Evolutionary conservation across 2,797 vertebrate species (phyloP).

Genomic region (Thamnophis elegans): DNA sequence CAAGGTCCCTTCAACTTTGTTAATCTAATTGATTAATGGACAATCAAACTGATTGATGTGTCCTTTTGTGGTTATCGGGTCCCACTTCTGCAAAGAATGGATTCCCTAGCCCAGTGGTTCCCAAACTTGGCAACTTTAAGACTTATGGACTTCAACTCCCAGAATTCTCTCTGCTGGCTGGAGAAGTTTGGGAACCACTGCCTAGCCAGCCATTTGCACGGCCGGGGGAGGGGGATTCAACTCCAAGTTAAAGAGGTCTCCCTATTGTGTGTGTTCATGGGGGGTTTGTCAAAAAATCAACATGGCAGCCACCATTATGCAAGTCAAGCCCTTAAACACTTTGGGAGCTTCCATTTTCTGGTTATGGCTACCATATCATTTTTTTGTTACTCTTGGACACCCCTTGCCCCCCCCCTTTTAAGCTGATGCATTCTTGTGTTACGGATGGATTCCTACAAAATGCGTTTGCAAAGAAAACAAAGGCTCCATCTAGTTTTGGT

Average conservation of each 20-base stretch:
- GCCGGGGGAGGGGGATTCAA: background rate
- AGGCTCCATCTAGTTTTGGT: background rate
- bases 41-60: background rate
- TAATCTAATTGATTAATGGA: background rate
- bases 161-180: no score
- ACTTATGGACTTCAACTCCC: no score
- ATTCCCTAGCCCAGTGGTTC: no score
- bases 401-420: background rate
- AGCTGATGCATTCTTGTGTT: background rate
- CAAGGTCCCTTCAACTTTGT: no score
- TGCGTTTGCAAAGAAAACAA: background rate
- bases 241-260: background rate
- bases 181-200: no score
- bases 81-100: background rate
- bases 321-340: background rate
- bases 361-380: background rate
- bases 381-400: background rate
- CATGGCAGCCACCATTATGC: background rate
- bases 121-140: no score
- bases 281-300: background rate
- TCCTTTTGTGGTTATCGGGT: background rate
- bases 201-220: background rate
- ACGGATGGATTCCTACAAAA: background rate
- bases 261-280: background rate
- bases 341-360: background rate